These are phyloP conservation scores for Solenodon paradoxus DNA, from an alignment of 2,113 vertebrate genomes.

Conservation along the genomic window DNA sequence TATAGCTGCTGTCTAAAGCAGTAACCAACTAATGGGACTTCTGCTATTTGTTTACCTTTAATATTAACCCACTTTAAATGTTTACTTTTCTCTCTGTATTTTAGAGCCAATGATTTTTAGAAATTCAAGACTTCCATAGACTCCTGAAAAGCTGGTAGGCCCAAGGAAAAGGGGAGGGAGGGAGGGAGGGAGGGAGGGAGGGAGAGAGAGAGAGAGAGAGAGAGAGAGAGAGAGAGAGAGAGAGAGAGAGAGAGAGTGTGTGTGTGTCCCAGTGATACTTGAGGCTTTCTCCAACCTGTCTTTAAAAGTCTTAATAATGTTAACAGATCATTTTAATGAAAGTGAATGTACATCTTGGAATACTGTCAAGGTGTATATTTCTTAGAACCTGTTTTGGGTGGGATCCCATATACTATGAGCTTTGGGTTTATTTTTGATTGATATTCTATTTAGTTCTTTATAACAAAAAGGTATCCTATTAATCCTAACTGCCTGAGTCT, in stretches of 20 bases:
- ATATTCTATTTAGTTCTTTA: not conserved
- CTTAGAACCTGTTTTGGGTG: not conserved
- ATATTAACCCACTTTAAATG: not conserved
- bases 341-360: not conserved
- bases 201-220: too few relatives aligned
- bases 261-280: too few relatives aligned
- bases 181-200: too few relatives aligned
- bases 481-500: not conserved
- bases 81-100: not conserved
- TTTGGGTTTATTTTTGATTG: not conserved
- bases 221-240: too few relatives aligned
- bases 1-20: not conserved
- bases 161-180: not conserved
- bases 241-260: too few relatives aligned
- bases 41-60: not conserved
- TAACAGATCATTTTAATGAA: not conserved
- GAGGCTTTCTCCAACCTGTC: not conserved
- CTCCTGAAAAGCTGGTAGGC: not conserved
- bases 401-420: not conserved
- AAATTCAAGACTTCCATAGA: not conserved
- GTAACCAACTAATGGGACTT: not conserved
- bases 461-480: not conserved
- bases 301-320: not conserved
- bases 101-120: not conserved
- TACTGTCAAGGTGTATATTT: not conserved